A percentile compares a stretch with the other conserved stretches of the same genome.
Evolutionary conservation across 2,113 vertebrate species (phyloP).

Genomic region (Procapra przewalskii): DNA sequence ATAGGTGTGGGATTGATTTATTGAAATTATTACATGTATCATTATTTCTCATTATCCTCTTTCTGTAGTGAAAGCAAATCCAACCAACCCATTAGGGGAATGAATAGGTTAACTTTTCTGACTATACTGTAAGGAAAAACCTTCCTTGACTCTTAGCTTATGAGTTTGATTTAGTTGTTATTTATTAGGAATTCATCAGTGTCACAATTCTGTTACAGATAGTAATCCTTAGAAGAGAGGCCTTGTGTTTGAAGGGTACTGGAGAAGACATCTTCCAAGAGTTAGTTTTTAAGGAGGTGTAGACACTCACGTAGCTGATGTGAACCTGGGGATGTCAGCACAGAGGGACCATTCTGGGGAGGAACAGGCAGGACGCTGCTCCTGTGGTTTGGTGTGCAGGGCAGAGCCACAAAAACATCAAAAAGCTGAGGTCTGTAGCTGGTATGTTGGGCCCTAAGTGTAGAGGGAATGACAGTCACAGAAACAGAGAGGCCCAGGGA

Average conservation of each 20-base stretch:
- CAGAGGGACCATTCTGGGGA: neutral
- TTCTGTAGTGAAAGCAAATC: slow-evolving; percentile 6
- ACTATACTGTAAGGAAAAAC: neutral
- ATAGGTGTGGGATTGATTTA: neutral
- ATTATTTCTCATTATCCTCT: neutral
- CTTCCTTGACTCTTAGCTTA: neutral
- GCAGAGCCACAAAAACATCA: neutral
- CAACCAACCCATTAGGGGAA: neutral
- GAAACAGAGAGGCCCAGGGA: neutral
- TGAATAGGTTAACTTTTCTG: neutral
- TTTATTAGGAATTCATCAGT: neutral
- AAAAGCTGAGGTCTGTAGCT: neutral
- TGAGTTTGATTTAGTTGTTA: neutral
- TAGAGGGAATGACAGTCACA: neutral
- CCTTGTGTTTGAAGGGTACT: neutral
- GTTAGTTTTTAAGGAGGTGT: neutral
- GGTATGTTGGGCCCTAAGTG: no score
- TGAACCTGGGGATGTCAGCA: neutral
- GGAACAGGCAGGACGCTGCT: neutral
- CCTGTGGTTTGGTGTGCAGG: neutral
- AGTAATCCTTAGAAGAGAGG: neutral
- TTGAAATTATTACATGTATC: slow-evolving; percentile 17
- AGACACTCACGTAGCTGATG: neutral
- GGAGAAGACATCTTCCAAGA: neutral
- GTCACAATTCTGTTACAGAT: neutral